phyloP scores from a whole-genome alignment of 2,888 invertebrate species.

The Pandemis heparana region DNA sequence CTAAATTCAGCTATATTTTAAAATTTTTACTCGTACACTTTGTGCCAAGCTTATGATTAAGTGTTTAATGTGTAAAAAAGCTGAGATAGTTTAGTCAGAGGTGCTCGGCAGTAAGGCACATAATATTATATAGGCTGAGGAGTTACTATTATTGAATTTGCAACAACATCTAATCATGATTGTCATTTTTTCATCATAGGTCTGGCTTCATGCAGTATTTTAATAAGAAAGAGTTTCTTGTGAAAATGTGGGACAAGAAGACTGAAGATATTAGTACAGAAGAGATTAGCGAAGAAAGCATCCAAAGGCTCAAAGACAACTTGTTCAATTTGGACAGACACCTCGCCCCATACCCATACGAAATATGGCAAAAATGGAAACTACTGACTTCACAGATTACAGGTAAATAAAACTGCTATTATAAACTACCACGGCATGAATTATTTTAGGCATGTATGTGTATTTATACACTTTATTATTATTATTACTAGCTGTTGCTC shows the following conservation, averaged over 20 bases:
- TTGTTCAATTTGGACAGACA: slow-evolving; percentile 90
- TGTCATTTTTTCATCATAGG: slow-evolving; percentile 61
- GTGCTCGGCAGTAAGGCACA: too few species aligned
- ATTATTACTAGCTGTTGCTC: too few species aligned
- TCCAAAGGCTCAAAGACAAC: slow-evolving; percentile 88
- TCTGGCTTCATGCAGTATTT: slow-evolving; percentile 96
- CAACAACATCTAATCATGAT: neutral
- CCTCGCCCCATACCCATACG: slow-evolving; percentile 96
- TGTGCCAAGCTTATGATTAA: too few species aligned
- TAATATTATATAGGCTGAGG: too few species aligned
- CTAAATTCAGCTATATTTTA: too few species aligned
- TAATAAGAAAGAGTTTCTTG: slow-evolving; percentile 92
- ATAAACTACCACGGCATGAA: too few species aligned
- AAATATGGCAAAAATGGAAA: slow-evolving; percentile 95
- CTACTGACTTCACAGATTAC: slow-evolving; percentile 89
- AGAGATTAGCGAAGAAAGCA: slow-evolving; percentile 87
- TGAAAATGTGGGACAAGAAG: slow-evolving; percentile 94
- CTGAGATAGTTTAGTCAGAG: too few species aligned
- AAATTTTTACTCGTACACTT: neutral
- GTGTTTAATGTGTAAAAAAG: too few species aligned
- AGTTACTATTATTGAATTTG: too few species aligned
- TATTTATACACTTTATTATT: too few species aligned
- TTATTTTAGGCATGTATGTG: too few species aligned
- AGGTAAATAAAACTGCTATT: slow-evolving; percentile 69
- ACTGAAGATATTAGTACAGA: slow-evolving; percentile 90